Percentiles rank a stretch among this genome's conserved stretches.
Conservation (phyloP, 2,797 vertebrate species). For the Picus viridis region DNA sequence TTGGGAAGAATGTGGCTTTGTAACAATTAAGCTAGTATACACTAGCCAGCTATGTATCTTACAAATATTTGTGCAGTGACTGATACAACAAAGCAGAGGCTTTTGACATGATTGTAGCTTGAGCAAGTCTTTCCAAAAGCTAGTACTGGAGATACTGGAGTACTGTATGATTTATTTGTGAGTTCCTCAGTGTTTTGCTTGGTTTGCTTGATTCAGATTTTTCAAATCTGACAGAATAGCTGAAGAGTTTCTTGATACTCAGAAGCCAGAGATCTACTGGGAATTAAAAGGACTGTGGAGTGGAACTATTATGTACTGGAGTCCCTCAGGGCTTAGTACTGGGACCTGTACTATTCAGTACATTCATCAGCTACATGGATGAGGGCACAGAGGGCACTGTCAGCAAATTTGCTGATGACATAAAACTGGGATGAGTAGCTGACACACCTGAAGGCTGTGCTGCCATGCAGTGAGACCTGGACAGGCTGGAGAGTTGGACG, state of each 20-base stretch:
- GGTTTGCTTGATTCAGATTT: neutral
- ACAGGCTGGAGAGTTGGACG: too few species aligned
- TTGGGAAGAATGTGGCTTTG: slow-evolving; percentile 33
- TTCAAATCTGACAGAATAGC: neutral
- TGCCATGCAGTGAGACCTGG: too few species aligned
- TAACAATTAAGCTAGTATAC: neutral
- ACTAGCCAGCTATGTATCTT: neutral
- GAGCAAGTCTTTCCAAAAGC: slow-evolving; percentile 22
- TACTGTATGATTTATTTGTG: neutral
- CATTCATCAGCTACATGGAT: too few species aligned
- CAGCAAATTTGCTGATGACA: too few species aligned
- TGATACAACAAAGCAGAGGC: slow-evolving; percentile 25
- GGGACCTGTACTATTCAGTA: too few species aligned
- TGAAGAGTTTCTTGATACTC: neutral
- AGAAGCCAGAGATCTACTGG: neutral
- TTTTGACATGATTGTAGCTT: slow-evolving; percentile 11
- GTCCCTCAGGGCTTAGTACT: too few species aligned
- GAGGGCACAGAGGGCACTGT: too few species aligned
- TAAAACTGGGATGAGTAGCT: too few species aligned
- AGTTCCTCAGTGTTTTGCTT: neutral
- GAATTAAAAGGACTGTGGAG: neutral
- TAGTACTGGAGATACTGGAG: neutral
- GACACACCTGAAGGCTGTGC: too few species aligned
- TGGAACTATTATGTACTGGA: neutral
- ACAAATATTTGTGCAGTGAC: slow-evolving; percentile 42